Conservation (phyloP, 1,140 invertebrate genomes). For the Saccostrea glomerata region DNA sequence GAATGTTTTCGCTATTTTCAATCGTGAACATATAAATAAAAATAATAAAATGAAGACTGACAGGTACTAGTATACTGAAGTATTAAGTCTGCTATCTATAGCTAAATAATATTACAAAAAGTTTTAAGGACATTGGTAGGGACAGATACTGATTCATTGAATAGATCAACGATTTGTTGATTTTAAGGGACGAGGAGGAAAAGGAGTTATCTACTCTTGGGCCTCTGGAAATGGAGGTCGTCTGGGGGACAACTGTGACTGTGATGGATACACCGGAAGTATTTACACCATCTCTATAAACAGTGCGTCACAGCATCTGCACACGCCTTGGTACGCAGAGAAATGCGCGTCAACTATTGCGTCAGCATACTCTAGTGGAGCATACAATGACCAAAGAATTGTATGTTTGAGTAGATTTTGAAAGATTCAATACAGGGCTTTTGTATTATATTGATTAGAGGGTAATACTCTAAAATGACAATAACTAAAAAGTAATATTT, state of each 20-base stretch:
- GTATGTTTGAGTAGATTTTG: constrained; percentile 53
- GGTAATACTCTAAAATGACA: too few relatives aligned
- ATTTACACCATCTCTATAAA: constrained; percentile 99
- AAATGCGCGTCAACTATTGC: constrained; percentile 97
- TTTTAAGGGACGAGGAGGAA: constrained; percentile 90
- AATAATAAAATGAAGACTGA: too few relatives aligned
- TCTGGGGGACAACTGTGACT: constrained; percentile 98
- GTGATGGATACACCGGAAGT: constrained; percentile 99
- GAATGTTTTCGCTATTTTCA: too few relatives aligned
- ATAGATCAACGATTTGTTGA: background rate
- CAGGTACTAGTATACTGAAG: too few relatives aligned
- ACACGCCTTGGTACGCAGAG: constrained; percentile 96
- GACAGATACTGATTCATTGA: too few relatives aligned
- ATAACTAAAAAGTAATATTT: too few relatives aligned
- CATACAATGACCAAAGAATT: constrained; percentile 78
- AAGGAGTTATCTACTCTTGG: constrained; percentile 99
- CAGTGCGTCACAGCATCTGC: constrained; percentile 94
- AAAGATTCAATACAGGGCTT: background rate
- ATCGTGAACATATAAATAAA: too few relatives aligned
- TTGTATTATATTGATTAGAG: too few relatives aligned
- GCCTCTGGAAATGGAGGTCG: constrained; percentile 98
- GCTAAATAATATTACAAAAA: too few relatives aligned
- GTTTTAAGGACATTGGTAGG: too few relatives aligned
- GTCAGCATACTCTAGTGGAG: constrained; percentile 97
- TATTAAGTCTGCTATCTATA: too few relatives aligned